These are phyloP conservation scores for Tetragonisca angustula DNA, from an alignment of 2,888 invertebrate genomes.

Conservation along the genomic window DNA sequence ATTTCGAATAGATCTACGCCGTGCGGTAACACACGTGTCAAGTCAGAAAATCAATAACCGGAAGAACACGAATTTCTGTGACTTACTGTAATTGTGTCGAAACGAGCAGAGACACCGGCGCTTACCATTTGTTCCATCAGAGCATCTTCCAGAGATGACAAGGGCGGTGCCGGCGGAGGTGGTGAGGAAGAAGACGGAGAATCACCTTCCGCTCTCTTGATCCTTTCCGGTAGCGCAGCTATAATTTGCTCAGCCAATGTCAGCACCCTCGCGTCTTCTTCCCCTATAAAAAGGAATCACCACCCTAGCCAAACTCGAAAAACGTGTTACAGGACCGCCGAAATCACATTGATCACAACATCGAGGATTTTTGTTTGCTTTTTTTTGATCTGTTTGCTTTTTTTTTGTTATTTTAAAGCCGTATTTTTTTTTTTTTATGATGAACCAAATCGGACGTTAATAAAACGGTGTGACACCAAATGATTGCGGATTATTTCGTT, in stretches of 20 bases:
- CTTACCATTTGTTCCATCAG: slow-evolving; percentile 84
- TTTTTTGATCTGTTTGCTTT: slow-evolving; percentile 2
- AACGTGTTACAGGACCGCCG: slow-evolving; percentile 66
- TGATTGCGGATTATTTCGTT: slow-evolving; percentile 36
- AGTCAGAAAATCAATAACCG: too few species aligned
- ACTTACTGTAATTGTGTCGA: too few species aligned
- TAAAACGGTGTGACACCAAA: slow-evolving; percentile 47
- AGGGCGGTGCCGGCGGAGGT: slow-evolving; percentile 79
- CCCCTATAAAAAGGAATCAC: slow-evolving; percentile 88
- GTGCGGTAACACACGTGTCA: too few species aligned
- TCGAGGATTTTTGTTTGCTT: slow-evolving; percentile 63
- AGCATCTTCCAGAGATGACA: slow-evolving; percentile 81
- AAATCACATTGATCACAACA: slow-evolving; percentile 77
- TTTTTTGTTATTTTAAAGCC: slow-evolving; percentile 49
- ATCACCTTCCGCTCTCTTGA: slow-evolving; percentile 88
- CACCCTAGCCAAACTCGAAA: slow-evolving; percentile 78
- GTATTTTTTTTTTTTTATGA: slow-evolving; percentile 56
- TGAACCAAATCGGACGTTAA: slow-evolving; percentile 57
- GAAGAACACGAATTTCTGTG: too few species aligned
- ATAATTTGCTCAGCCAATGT: slow-evolving; percentile 99
- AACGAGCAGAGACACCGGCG: not conserved
- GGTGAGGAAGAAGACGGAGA: slow-evolving; percentile 83
- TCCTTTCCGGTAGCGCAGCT: slow-evolving; percentile 98
- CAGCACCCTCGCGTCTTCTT: slow-evolving; percentile 95
- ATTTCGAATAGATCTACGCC: too few species aligned